phyloP scores from a whole-genome alignment of 2,797 vertebrate genomes.

The Thaleichthys pacificus region DNA sequence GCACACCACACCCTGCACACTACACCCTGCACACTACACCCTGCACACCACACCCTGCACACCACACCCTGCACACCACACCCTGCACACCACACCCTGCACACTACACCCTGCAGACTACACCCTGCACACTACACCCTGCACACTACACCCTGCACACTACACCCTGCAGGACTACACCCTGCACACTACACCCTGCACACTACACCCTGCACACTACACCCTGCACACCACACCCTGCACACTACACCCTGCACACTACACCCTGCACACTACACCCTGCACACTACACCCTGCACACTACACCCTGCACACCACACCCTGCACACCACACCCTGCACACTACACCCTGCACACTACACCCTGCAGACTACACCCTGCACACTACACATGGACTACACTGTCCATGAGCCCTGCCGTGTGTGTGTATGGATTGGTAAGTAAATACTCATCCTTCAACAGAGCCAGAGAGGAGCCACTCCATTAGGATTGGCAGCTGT shows the following conservation, averaged over 20 bases:
- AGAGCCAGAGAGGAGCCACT: not conserved
- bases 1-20: not conserved
- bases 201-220: constrained; percentile 25
- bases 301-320: too few relatives aligned
- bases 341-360: too few relatives aligned
- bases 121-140: constrained; percentile 36
- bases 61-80: not conserved
- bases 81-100: not conserved
- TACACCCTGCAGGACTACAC: constrained; percentile 33
- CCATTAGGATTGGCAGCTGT: too few relatives aligned
- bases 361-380: too few relatives aligned
- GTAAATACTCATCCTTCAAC: too few relatives aligned
- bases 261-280: too few relatives aligned
- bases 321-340: too few relatives aligned
- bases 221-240: not conserved
- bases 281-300: not conserved
- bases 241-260: not conserved
- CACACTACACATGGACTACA: too few relatives aligned
- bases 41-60: not conserved
- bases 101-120: constrained; percentile 20
- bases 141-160: constrained; percentile 38
- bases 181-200: constrained; percentile 34
- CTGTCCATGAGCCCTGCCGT: too few relatives aligned
- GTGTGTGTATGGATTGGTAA: too few relatives aligned
- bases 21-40: constrained; percentile 5